Percentiles rank a stretch among this genome's conserved stretches.
These are phyloP conservation scores for Dasyornis broadbenti DNA, from an alignment of 2,113 vertebrate species.

Conservation along the genomic window DNA sequence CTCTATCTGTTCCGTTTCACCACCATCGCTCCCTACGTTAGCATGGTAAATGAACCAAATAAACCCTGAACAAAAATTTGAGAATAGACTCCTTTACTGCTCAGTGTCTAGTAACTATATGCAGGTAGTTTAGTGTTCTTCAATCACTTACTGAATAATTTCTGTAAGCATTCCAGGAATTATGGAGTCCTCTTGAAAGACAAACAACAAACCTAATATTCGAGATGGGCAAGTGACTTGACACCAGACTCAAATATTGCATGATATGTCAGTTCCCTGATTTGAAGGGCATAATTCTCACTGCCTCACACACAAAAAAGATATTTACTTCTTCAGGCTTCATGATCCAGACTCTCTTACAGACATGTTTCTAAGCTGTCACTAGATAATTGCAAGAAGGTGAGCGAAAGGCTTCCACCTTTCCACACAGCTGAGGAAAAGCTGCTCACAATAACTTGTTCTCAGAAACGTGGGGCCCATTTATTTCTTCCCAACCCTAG, in stretches of 20 bases:
- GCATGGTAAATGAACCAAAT: background rate
- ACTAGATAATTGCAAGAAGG: background rate
- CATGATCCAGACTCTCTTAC: background rate
- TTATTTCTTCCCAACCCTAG: background rate
- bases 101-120: background rate
- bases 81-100: background rate
- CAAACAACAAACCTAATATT: background rate
- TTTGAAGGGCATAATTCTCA: background rate
- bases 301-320: background rate
- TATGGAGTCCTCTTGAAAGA: background rate
- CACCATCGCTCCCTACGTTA: accelerated
- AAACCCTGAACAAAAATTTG: background rate
- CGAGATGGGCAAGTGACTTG: background rate
- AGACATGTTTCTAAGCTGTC: background rate
- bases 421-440: background rate
- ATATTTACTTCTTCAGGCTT: background rate
- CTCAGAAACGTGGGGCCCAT: background rate
- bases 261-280: background rate
- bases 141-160: background rate
- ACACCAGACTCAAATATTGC: background rate
- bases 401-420: background rate
- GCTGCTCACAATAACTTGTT: background rate
- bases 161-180: background rate
- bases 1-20: background rate
- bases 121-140: background rate